These are phyloP conservation scores for Pandemis heparana DNA, from an alignment of 2,888 invertebrate genomes.

Conservation along the genomic window DNA sequence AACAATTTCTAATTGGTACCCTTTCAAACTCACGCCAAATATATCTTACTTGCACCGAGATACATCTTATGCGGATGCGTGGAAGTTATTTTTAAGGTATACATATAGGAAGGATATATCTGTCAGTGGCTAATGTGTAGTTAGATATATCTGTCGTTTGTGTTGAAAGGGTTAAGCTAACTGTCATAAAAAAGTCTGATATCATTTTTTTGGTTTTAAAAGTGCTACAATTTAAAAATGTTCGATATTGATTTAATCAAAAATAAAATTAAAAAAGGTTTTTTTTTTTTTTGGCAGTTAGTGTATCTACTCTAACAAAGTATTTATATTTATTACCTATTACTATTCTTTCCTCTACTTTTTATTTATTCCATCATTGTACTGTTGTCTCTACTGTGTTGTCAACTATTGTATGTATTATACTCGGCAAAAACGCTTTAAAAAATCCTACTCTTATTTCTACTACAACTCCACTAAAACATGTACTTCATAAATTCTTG, in stretches of 20 bases:
- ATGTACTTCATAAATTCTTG: too few species aligned
- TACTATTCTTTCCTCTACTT: neutral
- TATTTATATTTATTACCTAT: neutral
- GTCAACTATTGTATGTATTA: neutral
- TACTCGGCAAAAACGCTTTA: neutral
- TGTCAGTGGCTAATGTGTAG: neutral
- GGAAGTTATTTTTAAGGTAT: neutral
- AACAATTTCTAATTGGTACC: constrained; percentile 12
- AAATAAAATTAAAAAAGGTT: too few species aligned
- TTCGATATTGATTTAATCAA: neutral
- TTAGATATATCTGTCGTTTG: neutral
- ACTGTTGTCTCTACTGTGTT: neutral
- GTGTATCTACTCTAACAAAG: neutral
- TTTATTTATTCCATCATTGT: neutral
- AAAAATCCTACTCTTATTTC: too few species aligned
- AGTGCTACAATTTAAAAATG: neutral
- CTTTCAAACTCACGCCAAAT: neutral
- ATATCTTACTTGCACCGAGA: neutral
- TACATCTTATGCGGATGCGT: neutral
- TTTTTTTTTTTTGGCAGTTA: neutral
- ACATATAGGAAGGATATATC: neutral
- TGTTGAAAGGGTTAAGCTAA: neutral
- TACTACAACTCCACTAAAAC: too few species aligned
- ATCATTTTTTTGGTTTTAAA: neutral
- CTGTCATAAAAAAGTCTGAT: neutral